Conservation (phyloP, 1,140 invertebrate genomes). For the Drosophila tsacasi region DNA sequence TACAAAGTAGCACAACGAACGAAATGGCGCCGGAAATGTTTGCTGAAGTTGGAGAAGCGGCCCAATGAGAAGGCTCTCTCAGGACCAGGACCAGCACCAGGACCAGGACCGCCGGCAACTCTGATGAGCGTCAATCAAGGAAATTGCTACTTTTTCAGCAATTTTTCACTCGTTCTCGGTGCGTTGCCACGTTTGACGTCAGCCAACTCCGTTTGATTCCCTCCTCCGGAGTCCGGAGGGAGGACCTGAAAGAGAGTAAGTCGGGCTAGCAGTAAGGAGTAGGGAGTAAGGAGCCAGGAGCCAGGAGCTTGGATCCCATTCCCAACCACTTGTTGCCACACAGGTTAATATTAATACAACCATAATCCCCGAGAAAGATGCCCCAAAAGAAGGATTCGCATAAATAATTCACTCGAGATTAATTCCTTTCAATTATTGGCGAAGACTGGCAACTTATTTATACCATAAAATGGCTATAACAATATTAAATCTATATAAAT, state of each 20-base stretch:
- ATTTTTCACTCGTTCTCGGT: conserved; percentile 72
- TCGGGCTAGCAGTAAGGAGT: not conserved
- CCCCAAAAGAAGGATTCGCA: not conserved
- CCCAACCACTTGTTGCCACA: conserved; percentile 25
- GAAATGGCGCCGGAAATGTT: conserved; percentile 74
- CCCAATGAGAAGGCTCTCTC: conserved; percentile 33
- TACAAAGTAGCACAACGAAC: conserved; percentile 51
- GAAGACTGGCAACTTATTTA: not conserved
- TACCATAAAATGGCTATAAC: not conserved
- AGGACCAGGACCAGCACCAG: conserved; percentile 1
- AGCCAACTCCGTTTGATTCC: conserved; percentile 14
- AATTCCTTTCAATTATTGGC: not conserved
- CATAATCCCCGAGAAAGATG: not conserved
- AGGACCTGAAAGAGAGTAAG: not conserved
- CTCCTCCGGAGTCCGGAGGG: not conserved
- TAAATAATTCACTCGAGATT: not conserved
- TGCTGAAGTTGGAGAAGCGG: conserved; percentile 52
- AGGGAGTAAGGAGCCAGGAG: too few species aligned
- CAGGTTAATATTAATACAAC: conserved; percentile 4
- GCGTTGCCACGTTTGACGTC: conserved; percentile 28
- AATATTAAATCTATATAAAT: too few species aligned
- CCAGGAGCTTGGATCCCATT: not conserved
- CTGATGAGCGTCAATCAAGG: conserved; percentile 81
- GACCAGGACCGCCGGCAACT: conserved; percentile 19
- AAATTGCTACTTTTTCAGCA: conserved; percentile 81